These are phyloP conservation scores for Cryptophagus acutangulus DNA, from an alignment of 2,888 invertebrate genomes.

Conservation along the genomic window DNA sequence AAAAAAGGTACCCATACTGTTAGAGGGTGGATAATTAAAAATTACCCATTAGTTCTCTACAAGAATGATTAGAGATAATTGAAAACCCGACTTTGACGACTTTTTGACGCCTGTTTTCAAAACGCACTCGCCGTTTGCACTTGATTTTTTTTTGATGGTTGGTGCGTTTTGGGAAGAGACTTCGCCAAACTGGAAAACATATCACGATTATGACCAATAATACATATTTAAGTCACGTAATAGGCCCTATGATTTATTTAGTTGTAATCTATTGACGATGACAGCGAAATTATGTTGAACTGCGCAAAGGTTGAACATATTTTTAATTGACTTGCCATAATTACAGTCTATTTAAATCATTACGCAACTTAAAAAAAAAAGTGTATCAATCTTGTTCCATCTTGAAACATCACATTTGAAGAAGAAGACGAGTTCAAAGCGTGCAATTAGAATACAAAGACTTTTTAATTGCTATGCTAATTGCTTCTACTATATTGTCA, in stretches of 20 bases:
- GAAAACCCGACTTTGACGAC: constrained; percentile 11
- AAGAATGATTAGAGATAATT: constrained; percentile 17
- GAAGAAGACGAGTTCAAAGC: no score
- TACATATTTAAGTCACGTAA: constrained; percentile 34
- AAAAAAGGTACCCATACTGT: constrained; percentile 42
- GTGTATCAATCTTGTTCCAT: no score
- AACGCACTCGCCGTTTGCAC: neutral
- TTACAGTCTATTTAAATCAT: constrained; percentile 22
- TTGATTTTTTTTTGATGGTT: no score
- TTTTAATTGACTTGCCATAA: no score
- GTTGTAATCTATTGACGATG: constrained; percentile 10
- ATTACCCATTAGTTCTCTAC: constrained; percentile 37
- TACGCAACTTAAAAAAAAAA: constrained; percentile 25
- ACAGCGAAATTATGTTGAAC: neutral
- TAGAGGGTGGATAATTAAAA: constrained; percentile 36
- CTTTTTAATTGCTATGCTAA: constrained; percentile 18
- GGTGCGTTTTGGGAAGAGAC: no score
- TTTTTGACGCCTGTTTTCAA: constrained; percentile 11
- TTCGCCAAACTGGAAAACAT: constrained; percentile 12
- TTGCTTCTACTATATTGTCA: neutral
- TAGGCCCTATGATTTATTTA: constrained; percentile 42
- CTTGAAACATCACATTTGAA: no score
- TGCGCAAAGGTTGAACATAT: no score
- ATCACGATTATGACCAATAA: constrained; percentile 24
- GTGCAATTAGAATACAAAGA: constrained; percentile 7